These are phyloP conservation scores for Sphenodon punctatus DNA, from an alignment of 2,797 vertebrate species.

Conservation along the genomic window DNA sequence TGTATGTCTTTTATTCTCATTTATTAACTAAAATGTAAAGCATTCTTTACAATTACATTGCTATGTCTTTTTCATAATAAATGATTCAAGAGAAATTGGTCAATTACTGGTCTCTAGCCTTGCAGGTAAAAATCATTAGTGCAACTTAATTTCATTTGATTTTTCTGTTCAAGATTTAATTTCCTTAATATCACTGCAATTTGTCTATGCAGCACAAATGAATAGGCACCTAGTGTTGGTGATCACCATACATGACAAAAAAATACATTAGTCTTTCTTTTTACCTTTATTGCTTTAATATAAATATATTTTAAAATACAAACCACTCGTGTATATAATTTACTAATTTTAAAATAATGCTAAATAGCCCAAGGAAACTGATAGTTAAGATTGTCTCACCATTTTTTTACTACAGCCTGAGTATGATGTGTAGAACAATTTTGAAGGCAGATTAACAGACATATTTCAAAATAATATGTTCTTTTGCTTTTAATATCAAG, in stretches of 20 bases:
- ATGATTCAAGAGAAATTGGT: conserved; percentile 31
- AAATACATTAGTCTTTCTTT: neutral
- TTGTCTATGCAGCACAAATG: neutral
- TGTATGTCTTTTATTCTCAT: neutral
- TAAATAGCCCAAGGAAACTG: neutral
- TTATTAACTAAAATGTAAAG: neutral
- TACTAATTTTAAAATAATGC: neutral
- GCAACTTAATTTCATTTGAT: conserved; percentile 31
- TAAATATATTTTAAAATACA: neutral
- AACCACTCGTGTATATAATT: neutral
- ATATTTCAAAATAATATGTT: neutral
- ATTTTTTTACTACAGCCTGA: too few relatives aligned
- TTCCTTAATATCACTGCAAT: conserved; percentile 3
- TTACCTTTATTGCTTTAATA: neutral
- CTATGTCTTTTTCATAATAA: neutral
- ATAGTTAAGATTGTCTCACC: neutral
- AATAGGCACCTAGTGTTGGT: neutral
- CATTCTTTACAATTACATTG: neutral
- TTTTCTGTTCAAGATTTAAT: conserved; percentile 29
- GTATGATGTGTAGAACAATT: neutral
- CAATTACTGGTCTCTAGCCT: neutral
- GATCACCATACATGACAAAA: neutral
- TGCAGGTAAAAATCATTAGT: conserved; percentile 36
- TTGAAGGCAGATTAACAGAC: neutral
- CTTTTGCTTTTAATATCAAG: neutral